These are phyloP conservation scores for Drosophila miranda DNA, from an alignment of 1,140 invertebrate genomes.

Conservation along the genomic window DNA sequence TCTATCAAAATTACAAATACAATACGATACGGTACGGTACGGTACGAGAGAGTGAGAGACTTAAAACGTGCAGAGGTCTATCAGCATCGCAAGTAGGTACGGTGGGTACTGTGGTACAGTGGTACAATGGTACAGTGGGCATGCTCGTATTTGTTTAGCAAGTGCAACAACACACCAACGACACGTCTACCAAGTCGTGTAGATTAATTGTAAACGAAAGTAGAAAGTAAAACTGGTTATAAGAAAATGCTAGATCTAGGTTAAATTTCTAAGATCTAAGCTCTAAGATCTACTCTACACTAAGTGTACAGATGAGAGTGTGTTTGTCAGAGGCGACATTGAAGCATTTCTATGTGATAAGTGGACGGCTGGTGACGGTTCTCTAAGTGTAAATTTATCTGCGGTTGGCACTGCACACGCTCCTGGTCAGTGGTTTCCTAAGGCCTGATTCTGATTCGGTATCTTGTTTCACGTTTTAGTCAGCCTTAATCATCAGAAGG, in stretches of 20 bases:
- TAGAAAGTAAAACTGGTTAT: constrained; percentile 62
- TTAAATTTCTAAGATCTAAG: not conserved
- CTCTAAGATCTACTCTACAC: constrained; percentile 16
- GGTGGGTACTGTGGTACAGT: constrained; percentile 8
- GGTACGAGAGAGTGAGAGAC: constrained; percentile 52
- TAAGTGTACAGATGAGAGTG: constrained; percentile 19
- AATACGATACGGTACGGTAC: constrained; percentile 41
- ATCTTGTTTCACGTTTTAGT: not conserved
- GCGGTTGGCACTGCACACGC: constrained; percentile 29
- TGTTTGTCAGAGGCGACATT: constrained; percentile 8
- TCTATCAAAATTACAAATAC: constrained; percentile 56
- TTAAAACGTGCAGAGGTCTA: constrained; percentile 66
- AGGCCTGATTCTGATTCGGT: too few species aligned
- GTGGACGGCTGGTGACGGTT: constrained; percentile 7
- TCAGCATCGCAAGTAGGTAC: constrained; percentile 31
- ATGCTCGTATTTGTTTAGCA: constrained; percentile 40
- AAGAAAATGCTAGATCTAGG: constrained; percentile 33
- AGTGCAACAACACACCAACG: constrained; percentile 54
- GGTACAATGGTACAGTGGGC: constrained; percentile 17
- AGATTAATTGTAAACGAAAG: constrained; percentile 51
- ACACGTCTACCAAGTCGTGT: constrained; percentile 44
- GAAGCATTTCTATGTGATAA: constrained; percentile 9
- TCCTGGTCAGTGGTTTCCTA: constrained; percentile 24
- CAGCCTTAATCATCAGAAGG: too few species aligned
- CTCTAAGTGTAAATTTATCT: constrained; percentile 34